A percentile compares a stretch with the other conserved stretches of the same genome.
These are phyloP conservation scores for Sebastes nivosus DNA, from an alignment of 2,797 vertebrate genomes.

Conservation along the genomic window DNA sequence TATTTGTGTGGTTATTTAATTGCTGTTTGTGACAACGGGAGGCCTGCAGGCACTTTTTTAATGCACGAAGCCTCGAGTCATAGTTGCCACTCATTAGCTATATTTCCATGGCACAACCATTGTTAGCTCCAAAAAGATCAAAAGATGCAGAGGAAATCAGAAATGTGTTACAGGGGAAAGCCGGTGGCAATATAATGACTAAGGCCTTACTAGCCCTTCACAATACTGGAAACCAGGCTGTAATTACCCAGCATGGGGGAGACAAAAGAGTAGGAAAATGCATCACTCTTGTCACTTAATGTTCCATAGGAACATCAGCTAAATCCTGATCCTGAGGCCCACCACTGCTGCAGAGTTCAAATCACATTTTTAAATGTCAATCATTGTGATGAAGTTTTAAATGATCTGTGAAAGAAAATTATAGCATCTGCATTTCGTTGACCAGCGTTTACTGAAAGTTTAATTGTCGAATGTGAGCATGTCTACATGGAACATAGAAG, in stretches of 20 bases:
- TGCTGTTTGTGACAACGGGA: slow-evolving; percentile 17
- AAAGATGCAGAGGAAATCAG: slow-evolving; percentile 44
- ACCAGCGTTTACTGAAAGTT: not conserved
- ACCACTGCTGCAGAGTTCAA: slow-evolving; percentile 23
- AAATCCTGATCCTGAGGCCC: slow-evolving; percentile 12
- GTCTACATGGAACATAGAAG: not conserved
- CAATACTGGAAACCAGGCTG: slow-evolving; percentile 58
- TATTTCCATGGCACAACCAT: slow-evolving; percentile 36
- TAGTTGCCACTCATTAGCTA: slow-evolving; percentile 49
- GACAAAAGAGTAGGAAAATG: slow-evolving; percentile 59
- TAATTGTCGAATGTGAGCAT: not conserved
- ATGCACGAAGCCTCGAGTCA: slow-evolving; percentile 30
- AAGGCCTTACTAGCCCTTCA: slow-evolving; percentile 31
- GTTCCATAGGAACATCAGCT: slow-evolving; percentile 46
- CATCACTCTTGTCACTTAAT: slow-evolving; percentile 51
- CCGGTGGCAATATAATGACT: slow-evolving; percentile 45
- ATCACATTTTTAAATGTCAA: slow-evolving; percentile 16
- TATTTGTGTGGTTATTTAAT: slow-evolving; percentile 31
- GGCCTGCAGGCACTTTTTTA: slow-evolving; percentile 2
- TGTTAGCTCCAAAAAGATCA: slow-evolving; percentile 40
- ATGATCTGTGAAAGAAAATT: slow-evolving; percentile 23
- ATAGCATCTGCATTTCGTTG: not conserved
- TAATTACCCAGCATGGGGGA: slow-evolving; percentile 60
- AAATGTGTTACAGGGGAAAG: slow-evolving; percentile 36
- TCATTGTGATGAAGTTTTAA: slow-evolving; percentile 22